These are phyloP conservation scores for Neomonachus schauinslandi DNA, from an alignment of 2,113 vertebrate genomes.

Conservation along the genomic window DNA sequence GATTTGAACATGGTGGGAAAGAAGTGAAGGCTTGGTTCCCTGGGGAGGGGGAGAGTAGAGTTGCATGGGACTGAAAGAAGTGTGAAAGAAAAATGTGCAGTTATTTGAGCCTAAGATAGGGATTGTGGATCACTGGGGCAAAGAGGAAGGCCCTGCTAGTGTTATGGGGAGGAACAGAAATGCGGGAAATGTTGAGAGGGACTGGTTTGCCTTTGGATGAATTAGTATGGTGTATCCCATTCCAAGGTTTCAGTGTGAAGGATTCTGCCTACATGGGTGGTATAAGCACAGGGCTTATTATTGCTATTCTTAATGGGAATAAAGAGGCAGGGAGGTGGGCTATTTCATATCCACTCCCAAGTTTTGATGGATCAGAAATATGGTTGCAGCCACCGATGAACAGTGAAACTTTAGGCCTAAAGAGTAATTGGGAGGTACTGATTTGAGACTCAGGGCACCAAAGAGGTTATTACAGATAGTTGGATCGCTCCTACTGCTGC, in stretches of 20 bases:
- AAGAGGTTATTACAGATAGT: background rate
- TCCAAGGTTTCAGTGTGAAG: background rate
- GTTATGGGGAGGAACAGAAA: background rate
- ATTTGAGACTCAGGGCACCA: constrained; percentile 33
- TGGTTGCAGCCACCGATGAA: background rate
- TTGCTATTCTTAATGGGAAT: background rate
- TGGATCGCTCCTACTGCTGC: background rate
- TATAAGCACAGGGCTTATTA: background rate
- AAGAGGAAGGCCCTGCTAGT: background rate
- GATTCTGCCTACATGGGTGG: background rate
- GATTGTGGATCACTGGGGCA: background rate
- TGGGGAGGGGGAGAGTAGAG: background rate
- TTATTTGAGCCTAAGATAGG: background rate
- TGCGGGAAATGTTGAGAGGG: background rate
- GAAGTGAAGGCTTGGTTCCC: background rate
- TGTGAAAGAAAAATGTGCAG: background rate
- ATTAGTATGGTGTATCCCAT: background rate
- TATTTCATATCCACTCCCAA: background rate
- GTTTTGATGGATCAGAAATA: background rate
- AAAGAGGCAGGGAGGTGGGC: background rate
- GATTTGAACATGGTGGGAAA: background rate
- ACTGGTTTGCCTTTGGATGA: background rate
- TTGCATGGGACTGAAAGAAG: background rate
- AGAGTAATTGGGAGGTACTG: constrained; percentile 22
- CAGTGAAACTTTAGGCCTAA: background rate